Percentiles rank a stretch among this genome's conserved stretches.
Evolutionary conservation across 2,113 vertebrate species (phyloP).

Genomic region (Anarrhichthys ocellatus): DNA sequence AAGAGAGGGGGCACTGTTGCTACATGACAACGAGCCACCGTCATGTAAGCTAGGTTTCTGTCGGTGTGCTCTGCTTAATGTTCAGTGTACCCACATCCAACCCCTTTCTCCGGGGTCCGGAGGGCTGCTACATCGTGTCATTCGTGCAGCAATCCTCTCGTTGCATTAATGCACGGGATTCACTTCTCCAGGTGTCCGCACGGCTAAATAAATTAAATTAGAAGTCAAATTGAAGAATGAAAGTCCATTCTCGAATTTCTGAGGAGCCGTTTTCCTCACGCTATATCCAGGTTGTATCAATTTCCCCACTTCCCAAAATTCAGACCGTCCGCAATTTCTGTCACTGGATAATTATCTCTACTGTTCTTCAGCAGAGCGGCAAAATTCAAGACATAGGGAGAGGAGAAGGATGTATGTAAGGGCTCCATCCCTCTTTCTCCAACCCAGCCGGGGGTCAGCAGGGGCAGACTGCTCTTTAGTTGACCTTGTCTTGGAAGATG

Average conservation of each 20-base stretch:
- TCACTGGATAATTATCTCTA: slow-evolving; percentile 48
- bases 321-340: slow-evolving; percentile 21
- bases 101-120: slow-evolving; percentile 51
- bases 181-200: slow-evolving; percentile 51
- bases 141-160: slow-evolving; percentile 65
- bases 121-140: slow-evolving; percentile 69
- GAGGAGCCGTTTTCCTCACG: slow-evolving; percentile 42
- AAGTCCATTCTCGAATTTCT: slow-evolving; percentile 47
- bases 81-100: slow-evolving; percentile 43
- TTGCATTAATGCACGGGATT: slow-evolving; percentile 56
- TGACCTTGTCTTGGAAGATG: slow-evolving; percentile 99
- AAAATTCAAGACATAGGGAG: slow-evolving; percentile 38
- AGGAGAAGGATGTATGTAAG: slow-evolving; percentile 40
- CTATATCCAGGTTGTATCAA: slow-evolving; percentile 32
- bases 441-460: slow-evolving; percentile 46
- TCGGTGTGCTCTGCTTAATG: slow-evolving; percentile 66
- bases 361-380: slow-evolving; percentile 25
- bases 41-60: slow-evolving; percentile 49
- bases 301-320: slow-evolving; percentile 12
- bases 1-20: slow-evolving; percentile 73
- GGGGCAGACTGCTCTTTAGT: slow-evolving; percentile 83
- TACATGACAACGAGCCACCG: slow-evolving; percentile 63
- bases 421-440: slow-evolving; percentile 47
- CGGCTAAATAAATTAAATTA: slow-evolving; percentile 82
- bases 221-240: slow-evolving; percentile 54